These are phyloP conservation scores for Coleophora flavipennella DNA, from an alignment of 2,888 invertebrate species.

Conservation along the genomic window DNA sequence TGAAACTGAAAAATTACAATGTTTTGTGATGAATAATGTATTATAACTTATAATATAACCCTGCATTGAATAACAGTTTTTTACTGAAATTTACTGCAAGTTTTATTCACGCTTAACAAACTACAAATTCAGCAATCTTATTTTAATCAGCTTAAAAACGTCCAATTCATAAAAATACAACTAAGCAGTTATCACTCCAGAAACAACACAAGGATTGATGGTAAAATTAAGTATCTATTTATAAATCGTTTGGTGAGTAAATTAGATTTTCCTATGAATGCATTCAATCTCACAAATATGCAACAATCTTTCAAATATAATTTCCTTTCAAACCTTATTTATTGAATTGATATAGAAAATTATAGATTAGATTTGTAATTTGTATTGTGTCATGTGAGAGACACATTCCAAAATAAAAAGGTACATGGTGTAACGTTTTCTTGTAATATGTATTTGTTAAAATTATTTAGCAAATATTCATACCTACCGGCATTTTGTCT, in stretches of 20 bases:
- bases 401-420: background rate
- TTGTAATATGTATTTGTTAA: background rate
- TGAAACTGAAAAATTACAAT: slow-evolving; percentile 13
- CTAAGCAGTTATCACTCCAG: too few species aligned
- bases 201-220: too few species aligned
- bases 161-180: too few species aligned
- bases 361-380: too few species aligned
- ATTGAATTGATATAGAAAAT: too few species aligned
- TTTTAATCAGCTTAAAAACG: slow-evolving; percentile 4
- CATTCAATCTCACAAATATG: too few species aligned
- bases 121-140: slow-evolving; percentile 31
- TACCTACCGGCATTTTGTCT: slow-evolving; percentile 31
- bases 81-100: slow-evolving; percentile 24
- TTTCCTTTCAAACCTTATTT: too few species aligned
- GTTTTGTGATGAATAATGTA: slow-evolving; percentile 31
- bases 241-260: too few species aligned
- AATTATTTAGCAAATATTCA: slow-evolving; percentile 42
- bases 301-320: background rate
- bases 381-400: too few species aligned
- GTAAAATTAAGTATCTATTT: too few species aligned
- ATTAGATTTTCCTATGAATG: too few species aligned
- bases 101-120: slow-evolving; percentile 29
- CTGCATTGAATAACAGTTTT: slow-evolving; percentile 26
- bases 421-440: slow-evolving; percentile 9
- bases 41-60: slow-evolving; percentile 37